Conservation (phyloP, 2,888 invertebrate species). For the Eutolmus rufibarbis region DNA sequence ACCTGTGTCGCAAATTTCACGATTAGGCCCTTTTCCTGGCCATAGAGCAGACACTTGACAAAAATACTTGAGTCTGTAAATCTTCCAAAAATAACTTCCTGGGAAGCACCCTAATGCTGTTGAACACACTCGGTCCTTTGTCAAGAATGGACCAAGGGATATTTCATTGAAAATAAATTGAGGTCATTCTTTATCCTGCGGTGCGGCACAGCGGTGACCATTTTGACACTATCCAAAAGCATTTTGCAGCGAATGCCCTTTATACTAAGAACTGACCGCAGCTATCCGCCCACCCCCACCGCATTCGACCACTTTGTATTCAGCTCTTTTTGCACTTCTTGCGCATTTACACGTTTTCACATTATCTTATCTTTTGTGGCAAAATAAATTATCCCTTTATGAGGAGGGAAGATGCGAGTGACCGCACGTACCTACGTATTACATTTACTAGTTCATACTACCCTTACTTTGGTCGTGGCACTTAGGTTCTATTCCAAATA, state of each 20-base stretch:
- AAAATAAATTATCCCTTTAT: slow-evolving; percentile 35
- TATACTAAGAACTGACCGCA: slow-evolving; percentile 19
- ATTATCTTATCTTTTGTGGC: slow-evolving; percentile 37
- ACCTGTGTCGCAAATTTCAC: neutral
- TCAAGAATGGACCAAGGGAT: neutral
- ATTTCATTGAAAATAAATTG: slow-evolving; percentile 38
- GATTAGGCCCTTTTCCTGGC: neutral
- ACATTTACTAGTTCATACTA: neutral
- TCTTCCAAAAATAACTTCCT: neutral
- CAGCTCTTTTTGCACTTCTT: slow-evolving; percentile 26
- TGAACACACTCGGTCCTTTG: neutral
- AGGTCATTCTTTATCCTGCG: slow-evolving; percentile 39
- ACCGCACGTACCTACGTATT: neutral
- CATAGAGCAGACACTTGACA: neutral
- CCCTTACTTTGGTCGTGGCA: neutral
- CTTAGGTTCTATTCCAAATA: neutral
- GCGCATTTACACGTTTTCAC: slow-evolving; percentile 41
- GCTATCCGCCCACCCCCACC: neutral
- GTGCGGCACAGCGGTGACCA: slow-evolving; percentile 10
- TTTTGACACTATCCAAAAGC: slow-evolving; percentile 41
- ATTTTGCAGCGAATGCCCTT: slow-evolving; percentile 23
- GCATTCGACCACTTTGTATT: neutral
- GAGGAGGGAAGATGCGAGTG: neutral
- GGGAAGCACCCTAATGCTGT: neutral
- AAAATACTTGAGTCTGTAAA: slow-evolving; percentile 3